Evolutionary conservation across 2,888 invertebrate species (phyloP), one percentile per base, ranked within the genome.

Genomic region (Volucella inanis): DNA sequence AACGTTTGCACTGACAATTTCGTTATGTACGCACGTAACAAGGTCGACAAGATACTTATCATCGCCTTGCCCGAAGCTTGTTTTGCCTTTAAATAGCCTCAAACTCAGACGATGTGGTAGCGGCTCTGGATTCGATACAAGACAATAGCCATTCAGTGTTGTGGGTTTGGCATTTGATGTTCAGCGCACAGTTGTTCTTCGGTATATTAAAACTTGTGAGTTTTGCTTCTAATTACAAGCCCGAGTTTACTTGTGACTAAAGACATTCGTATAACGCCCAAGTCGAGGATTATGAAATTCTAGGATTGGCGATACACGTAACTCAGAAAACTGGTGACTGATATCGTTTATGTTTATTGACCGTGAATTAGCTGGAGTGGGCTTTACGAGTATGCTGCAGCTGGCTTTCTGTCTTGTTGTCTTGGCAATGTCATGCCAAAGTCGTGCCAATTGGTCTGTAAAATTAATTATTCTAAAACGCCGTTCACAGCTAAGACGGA

Each of bases 1-100:
- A 64, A 54, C 15, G 55, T 72, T 52, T 49, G 55, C n/a, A 59
- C 55, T 74, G 74, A 55, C 68, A 67, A 31, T 65, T 50, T 59
- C 43, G 41, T 54, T 74, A 74, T 80, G 57, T 52, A 18, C 55
- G 45, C 80, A 80, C 80, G 80, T 81, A 81, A 81, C 81, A 81
- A 81, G 81, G 81, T 81, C 81, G 55, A 75, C 81, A 75, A 75
- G 81, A 64, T 75, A 81, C 67, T 81, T 81, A 75, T 75, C 75
- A 52, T 22, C 61, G 75, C 8, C 45, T 4, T 47, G 55, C 54
- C 39, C 38, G 55, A 62, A 14, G 67, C 61, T 70, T 54, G 68
- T 59, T 39, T 6, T 67, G 50, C 10, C 65, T 65, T 45, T 74
- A 59, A 39, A 70, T 43, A 61, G 49, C 22, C 18, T 39, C 39